Evolutionary conservation across 35 echinoderm and acorn worm genomes (phyloP), one percentile per base, ranked within the genome.

Genomic region (Heliocidaris erythrogramma): DNA sequence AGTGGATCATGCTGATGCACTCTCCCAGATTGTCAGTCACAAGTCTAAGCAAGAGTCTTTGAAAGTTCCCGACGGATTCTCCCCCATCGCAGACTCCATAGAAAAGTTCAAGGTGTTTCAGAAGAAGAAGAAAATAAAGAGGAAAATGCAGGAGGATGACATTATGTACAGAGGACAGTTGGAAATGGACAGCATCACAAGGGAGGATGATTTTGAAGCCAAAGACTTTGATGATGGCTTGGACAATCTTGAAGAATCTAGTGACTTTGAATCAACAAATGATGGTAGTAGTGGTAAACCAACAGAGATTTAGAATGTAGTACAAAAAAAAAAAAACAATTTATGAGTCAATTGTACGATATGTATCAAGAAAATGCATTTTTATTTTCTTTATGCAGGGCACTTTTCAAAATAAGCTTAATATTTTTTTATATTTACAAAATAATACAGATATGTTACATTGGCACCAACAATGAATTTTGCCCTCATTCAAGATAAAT

Each of bases 81-180:
- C 94, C 69, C 60, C 86, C 13, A 69, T 84, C 49, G 35, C 35
- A 16, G 69, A 94, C 31, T 48, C 89, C 6, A 49, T 84, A 13
- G 94, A 96, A 93, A 92, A 92, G 32, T 95, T 95, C 30, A 59
- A 94, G 90, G 48, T 92, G 30, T 95, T 95, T 31, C 89, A 94
- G 42, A 96, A 95, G 53, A 95, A 93, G 60, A 71, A 93, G 59
- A 90, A 94, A 48, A 90, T 78, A 93, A 94, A 42, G 85, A 94
- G 92, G 52, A 94, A 86, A 49, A 50, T 42, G 2, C 49, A 86
- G 86, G 92, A 88, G 59, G 52, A 96, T 24, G 93, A 60, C 48
- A 69, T 48, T 6, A 59, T 88, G 48, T 96, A 96, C 52, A 94
- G 47, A 59, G 92, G 95, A 42, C 48, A 96, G 56, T 48, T 96